phyloP scores from a whole-genome alignment of 2,113 vertebrate species.

The Connochaetes taurinus region DNA sequence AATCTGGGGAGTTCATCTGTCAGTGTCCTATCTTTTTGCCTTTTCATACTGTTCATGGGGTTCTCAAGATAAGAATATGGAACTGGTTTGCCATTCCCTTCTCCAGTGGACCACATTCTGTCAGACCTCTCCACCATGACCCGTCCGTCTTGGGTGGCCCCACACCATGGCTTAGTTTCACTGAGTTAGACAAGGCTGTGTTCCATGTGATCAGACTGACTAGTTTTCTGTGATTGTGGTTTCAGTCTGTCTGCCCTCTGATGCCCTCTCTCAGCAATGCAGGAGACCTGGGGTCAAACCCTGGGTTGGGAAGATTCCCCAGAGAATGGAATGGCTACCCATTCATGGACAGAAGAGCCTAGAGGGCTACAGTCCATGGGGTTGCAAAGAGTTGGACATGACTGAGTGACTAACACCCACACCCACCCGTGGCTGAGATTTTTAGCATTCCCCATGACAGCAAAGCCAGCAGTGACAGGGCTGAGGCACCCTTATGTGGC shows the following conservation, averaged over 20 bases:
- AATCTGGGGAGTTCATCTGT: not conserved
- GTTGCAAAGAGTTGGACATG: not conserved
- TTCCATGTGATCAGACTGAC: not conserved
- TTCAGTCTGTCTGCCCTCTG: not conserved
- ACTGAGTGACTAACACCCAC: not conserved
- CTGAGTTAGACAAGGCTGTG: not conserved
- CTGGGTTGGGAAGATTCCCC: not conserved
- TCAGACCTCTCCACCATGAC: not conserved
- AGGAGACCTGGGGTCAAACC: not conserved
- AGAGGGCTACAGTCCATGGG: not conserved
- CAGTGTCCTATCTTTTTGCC: not conserved
- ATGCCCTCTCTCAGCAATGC: not conserved
- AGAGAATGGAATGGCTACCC: not conserved
- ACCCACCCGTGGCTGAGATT: not conserved
- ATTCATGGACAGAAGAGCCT: not conserved
- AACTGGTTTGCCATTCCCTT: not conserved
- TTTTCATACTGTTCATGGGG: not conserved
- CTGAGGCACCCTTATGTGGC: not conserved
- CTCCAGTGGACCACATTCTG: not conserved
- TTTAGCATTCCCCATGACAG: not conserved
- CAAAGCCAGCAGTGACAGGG: not conserved
- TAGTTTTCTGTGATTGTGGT: not conserved
- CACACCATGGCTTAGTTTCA: not conserved
- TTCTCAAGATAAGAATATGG: not conserved
- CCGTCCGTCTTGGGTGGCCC: accelerated